Percentiles rank a stretch among this genome's conserved stretches.
These are phyloP conservation scores for Nemotelus nigrinus DNA, from an alignment of 2,888 invertebrate genomes.

Conservation along the genomic window DNA sequence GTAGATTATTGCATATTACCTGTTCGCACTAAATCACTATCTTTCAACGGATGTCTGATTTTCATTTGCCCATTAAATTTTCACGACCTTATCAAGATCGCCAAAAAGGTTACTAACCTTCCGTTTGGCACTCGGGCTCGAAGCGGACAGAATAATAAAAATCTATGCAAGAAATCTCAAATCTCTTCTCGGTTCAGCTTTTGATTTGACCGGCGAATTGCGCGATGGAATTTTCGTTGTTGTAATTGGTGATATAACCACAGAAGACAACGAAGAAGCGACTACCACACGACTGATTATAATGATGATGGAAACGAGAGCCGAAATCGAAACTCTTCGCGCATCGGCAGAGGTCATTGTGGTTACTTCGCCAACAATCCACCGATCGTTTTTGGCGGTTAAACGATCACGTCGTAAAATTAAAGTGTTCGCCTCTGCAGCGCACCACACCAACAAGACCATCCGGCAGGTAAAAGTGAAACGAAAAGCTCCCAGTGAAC, in stretches of 20 bases:
- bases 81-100: slow-evolving; percentile 32
- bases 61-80: slow-evolving; percentile 35
- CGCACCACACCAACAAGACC: not conserved
- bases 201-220: slow-evolving; percentile 29
- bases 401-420: not conserved
- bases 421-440: too few species aligned
- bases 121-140: not conserved
- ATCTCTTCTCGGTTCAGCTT: slow-evolving; percentile 18
- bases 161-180: not conserved
- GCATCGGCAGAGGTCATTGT: slow-evolving; percentile 35
- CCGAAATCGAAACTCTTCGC: too few species aligned
- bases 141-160: too few species aligned
- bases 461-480: slow-evolving; percentile 47
- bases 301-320: not conserved
- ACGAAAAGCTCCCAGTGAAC: slow-evolving; percentile 44
- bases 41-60: slow-evolving; percentile 22
- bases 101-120: slow-evolving; percentile 33
- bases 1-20: too few species aligned
- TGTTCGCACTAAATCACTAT: not conserved
- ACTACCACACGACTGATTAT: not conserved
- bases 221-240: slow-evolving; percentile 27
- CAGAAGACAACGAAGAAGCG: too few species aligned
- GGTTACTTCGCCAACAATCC: not conserved
- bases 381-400: slow-evolving; percentile 18
- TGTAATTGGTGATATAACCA: slow-evolving; percentile 39